Base-by-base conservation (phyloP, 2,797 vertebrate genomes). In the Cyprinodon diabolis region DNA sequence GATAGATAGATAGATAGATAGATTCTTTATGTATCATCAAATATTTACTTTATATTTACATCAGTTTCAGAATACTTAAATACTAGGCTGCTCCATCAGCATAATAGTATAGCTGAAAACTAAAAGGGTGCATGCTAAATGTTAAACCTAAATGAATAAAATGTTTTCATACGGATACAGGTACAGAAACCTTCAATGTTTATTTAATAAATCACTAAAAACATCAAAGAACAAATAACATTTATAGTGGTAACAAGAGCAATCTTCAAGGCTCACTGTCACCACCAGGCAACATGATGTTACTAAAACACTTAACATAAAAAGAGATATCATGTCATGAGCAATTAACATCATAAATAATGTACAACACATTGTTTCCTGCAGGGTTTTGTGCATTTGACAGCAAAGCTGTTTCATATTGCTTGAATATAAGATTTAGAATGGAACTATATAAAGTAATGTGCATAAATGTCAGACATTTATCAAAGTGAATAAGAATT, bases 281-380 rank as follows among this genome's bases (percentile, higher is more conserved):
- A 78, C 86, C 78, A 58, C 62, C 6, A 68, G 77, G 65, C 77
- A 66, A 73, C 76, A 48, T 84, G 74, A 83, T 73, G 78, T 69
- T 71, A 82, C 75, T 84, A 73, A 78, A 62, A 51, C 3, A 5
- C 48, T 62, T 55, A 55, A 78, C 71, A 74, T 80, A 48, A 83
- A 70, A 77, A 81, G 68, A 72, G 40, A 83, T 72, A 66, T 77
- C 23, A 74, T 69, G 77, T 80, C 68, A 67, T 71, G 40, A 79
- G 68, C 80, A 86, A 54, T 72, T 78, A 76, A 71, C 30, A 23
- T 5, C 19, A 73, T 84, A 84, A 80, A 82, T 81, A 71, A 62
- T 71, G 60, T 71, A 87, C 77, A 37, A 69, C 23, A 30, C 51
- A 43, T 56, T 35, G n/a, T 79, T 77, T 78, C 74, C 77, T 82